phyloP scores from a whole-genome alignment of 92 coral and sea anemone species.

The Paramuricea clavata region DNA sequence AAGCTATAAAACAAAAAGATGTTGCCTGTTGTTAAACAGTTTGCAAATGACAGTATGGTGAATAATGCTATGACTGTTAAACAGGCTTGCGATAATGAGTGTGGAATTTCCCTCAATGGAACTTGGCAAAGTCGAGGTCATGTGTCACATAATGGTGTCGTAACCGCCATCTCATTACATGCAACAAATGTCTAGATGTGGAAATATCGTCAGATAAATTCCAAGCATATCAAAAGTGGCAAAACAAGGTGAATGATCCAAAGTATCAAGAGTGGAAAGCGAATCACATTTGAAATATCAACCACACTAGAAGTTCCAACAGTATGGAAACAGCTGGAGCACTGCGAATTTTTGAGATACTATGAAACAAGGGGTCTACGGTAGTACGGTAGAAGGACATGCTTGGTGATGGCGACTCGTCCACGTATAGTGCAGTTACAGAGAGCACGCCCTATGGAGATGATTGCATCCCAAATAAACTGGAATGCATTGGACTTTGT shows the following conservation, averaged over 20 bases:
- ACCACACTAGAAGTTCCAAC: background rate
- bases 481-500: conserved; percentile 29
- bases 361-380: background rate
- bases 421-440: too few relatives aligned
- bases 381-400: conserved; percentile 8
- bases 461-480: conserved; percentile 1
- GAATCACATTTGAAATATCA: background rate
- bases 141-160: conserved; percentile 33
- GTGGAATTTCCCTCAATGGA: conserved; percentile 15
- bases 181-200: background rate
- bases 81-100: background rate
- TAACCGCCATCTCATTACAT: background rate
- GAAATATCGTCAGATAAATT: background rate
- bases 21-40: background rate
- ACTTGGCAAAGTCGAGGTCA: conserved; percentile 32
- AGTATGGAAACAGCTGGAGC: conserved; percentile 2
- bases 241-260: background rate
- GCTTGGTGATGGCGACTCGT: conserved; percentile 36
- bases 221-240: background rate
- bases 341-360: background rate
- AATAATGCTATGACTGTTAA: background rate
- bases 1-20: background rate
- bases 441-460: too few relatives aligned
- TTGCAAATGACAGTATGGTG: conserved; percentile 14
- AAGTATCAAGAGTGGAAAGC: too few relatives aligned